Base-by-base conservation (phyloP, 2,113 vertebrate species). In the Plotosus lineatus region DNA sequence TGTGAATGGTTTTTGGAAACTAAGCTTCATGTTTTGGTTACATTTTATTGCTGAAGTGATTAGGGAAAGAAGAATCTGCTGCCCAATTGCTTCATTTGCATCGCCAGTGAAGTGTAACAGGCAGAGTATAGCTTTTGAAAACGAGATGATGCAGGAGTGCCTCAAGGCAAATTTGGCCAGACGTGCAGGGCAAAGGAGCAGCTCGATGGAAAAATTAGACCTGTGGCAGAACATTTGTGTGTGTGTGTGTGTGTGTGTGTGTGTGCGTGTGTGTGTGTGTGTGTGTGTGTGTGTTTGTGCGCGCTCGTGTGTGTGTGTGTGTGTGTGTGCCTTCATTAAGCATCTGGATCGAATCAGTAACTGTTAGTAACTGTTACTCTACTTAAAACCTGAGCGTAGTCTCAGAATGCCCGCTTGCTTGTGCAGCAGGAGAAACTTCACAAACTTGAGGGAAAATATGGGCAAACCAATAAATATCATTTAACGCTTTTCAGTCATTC, bases 261-360 rank as follows among this genome's bases (percentile, higher is more conserved):
- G 79, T 72, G 82, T 79, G 53, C 72, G 77, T 71, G 73, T 68
- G 75, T 74, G 75, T 55, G 40, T 73, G 76, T 66, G 56, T 81
- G 69, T 68, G 69, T 75, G 74, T 51, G 75, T 36, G 44, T n/a
- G 78, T 72, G 65, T 82, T 68, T 77, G 78, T 83, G 77, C 63
- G 79, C 65, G 82, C 75, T 44, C 72, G 77, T 71, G 73, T 68
- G 75, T 74, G 75, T 55, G 40, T 73, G 76, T 66, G 56, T 81
- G 69, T 68, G 69, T 75, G 74, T 51, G 75, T 36, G 44, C 55
- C 38, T 84, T 72, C 79, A 78, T 38, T 60, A 80, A 48, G 68
- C 92, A 92, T 93, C 91, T 92, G 92, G 91, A 89, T 86, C 40
- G 86, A 87, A 91, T 93, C 90, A 90, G 83, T 63, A 23, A 85